These are phyloP conservation scores for Corythornis vintsioides DNA, from an alignment of 2,113 vertebrate genomes.

Conservation along the genomic window DNA sequence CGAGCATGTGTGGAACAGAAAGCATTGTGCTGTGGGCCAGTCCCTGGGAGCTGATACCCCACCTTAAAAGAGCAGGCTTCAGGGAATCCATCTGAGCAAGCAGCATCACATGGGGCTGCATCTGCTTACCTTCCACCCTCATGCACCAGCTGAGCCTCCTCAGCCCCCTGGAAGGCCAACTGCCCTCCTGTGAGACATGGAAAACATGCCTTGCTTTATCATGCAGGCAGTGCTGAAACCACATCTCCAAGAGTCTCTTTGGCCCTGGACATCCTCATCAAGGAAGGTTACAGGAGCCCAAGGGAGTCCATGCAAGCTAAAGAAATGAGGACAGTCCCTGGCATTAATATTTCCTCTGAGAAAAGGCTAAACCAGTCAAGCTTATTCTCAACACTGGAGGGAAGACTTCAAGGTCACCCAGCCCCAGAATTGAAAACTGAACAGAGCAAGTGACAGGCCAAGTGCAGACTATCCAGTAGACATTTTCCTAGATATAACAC, in stretches of 20 bases:
- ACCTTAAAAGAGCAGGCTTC: background rate
- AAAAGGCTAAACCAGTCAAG: background rate
- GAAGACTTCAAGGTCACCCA: background rate
- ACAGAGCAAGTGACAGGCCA: background rate
- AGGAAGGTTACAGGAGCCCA: background rate
- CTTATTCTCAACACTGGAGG: background rate
- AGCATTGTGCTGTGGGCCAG: fast-evolving
- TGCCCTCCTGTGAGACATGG: background rate
- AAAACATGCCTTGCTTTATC: background rate
- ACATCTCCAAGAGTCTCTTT: background rate
- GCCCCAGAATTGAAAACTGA: background rate
- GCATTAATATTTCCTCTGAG: background rate
- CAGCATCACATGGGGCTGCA: background rate
- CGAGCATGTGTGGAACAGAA: background rate
- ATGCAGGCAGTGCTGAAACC: background rate
- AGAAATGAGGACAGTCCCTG: background rate
- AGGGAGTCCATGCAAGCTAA: background rate
- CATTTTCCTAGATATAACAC: background rate
- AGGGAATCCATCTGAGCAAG: background rate
- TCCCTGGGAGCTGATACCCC: background rate
- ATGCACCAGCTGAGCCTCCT: background rate
- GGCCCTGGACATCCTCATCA: background rate
- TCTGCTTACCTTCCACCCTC: background rate
- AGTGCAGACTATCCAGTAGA: background rate
- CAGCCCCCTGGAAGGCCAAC: background rate